Base-by-base conservation (phyloP, 2,113 vertebrate genomes). In the Haemorhous mexicanus region DNA sequence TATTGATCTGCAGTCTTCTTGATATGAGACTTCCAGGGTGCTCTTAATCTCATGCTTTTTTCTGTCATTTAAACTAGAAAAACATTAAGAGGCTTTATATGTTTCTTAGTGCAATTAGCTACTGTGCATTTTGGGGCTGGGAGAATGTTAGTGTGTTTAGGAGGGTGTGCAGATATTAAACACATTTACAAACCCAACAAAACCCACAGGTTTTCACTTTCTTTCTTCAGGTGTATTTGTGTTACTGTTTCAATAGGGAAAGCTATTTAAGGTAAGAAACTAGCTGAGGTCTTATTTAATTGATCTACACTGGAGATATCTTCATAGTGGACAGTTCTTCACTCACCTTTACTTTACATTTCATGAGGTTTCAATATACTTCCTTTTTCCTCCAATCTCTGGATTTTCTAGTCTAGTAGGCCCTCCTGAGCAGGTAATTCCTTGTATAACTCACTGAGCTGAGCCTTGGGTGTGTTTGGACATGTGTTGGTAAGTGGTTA, bases 1-100 rank as follows among this genome's bases (percentile, higher is more conserved):
- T 93, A 68, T 90, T 87, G 90, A 96, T 86, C 61, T 68, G 39
- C 41, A 78, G 17, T 75, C 52, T 68, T 94, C 79, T 89, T 73
- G 79, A 28, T 80, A 23, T 24, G 52, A 81, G 47, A 56, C 47
- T 93, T 96, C 24, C 28, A 61, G 43, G 80, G 22, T 64, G 55
- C 28, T 93, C 63, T 80, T 58, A 50, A 35, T 77, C 55, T 96
- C 27, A 7, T 46, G 35, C 68, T 58, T 41, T 80, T 90, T 80
- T 64, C 82, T 70, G 12, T 81, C 41, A 35, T 53, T 93, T 87
- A 58, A 59, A 28, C 67, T 74, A 77, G 37, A 19, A 88, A 74
- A 81, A n/a, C 20, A 44, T 77, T 11, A 23, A 50, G 83, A 61
- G 35, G 8, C 33, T 88, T 66, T 74, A 3, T 10, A 1, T 33